Conservation (phyloP, 2,888 invertebrate species). For the Cheilosia urbana region DNA sequence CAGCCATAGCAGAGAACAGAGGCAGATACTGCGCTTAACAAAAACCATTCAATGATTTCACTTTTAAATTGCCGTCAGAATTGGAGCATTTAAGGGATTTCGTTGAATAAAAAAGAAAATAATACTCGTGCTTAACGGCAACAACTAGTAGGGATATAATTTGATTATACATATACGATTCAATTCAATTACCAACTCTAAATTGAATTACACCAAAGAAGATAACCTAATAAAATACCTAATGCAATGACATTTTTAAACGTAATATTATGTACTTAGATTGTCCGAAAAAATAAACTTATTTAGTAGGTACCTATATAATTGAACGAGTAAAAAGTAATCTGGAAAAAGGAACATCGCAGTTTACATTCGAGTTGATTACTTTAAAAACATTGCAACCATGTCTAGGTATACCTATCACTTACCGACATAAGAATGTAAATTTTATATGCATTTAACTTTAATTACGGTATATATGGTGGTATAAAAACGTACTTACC, state of each 20-base stretch:
- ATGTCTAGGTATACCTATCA: neutral
- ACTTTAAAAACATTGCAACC: neutral
- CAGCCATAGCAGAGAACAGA: neutral
- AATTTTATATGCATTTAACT: no score
- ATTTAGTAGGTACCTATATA: no score
- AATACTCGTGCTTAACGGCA: neutral
- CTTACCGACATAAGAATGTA: no score
- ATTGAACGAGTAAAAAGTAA: no score
- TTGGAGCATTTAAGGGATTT: constrained; percentile 44
- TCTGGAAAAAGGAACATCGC: no score
- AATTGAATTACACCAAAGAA: constrained; percentile 43
- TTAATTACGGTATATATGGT: no score
- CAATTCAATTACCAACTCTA: constrained; percentile 43
- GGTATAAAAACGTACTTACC: constrained; percentile 88
- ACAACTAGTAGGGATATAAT: constrained; percentile 13
- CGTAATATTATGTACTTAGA: neutral
- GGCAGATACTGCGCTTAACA: neutral
- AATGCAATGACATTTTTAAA: constrained; percentile 28
- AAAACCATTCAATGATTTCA: constrained; percentile 20
- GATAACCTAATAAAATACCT: constrained; percentile 32
- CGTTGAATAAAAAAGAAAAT: constrained; percentile 6
- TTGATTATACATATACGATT: constrained; percentile 40
- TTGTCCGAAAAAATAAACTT: neutral
- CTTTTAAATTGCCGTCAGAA: constrained; percentile 29
- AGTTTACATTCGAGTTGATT: neutral